Evolutionary conservation across 2,888 invertebrate genomes (phyloP).

Genomic region (Sturmia bella): DNA sequence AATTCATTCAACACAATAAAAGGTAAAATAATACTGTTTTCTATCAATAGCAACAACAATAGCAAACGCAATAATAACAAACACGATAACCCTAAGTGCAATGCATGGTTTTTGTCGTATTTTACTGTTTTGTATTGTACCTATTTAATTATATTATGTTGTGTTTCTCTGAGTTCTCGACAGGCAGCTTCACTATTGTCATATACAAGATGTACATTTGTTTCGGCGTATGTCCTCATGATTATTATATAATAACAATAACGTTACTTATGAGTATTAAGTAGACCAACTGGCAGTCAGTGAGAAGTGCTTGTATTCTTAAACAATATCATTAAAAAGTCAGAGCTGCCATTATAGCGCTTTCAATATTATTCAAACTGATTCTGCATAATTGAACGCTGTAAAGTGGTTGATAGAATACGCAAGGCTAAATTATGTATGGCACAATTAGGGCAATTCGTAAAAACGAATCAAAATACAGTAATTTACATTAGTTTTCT

Average conservation of each 20-base stretch:
- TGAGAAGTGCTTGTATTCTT: background rate
- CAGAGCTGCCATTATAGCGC: no score
- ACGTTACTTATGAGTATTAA: background rate
- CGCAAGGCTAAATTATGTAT: no score
- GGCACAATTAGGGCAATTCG: no score
- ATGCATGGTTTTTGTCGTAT: background rate
- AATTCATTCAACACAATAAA: slow-evolving; percentile 12
- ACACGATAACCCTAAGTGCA: slow-evolving; percentile 29
- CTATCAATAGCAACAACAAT: background rate
- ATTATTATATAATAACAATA: slow-evolving; percentile 46
- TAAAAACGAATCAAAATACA: no score
- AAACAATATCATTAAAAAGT: slow-evolving; percentile 23
- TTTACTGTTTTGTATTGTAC: slow-evolving; percentile 31
- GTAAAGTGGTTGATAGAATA: no score
- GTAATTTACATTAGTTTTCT: no score
- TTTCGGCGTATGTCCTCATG: slow-evolving; percentile 28
- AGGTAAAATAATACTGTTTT: slow-evolving; percentile 48
- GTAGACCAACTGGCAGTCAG: background rate
- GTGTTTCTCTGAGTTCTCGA: slow-evolving; percentile 14
- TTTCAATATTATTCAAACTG: no score
- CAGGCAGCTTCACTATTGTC: slow-evolving; percentile 35
- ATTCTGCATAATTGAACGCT: no score
- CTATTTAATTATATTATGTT: slow-evolving; percentile 29
- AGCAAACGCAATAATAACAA: background rate
- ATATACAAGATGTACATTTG: slow-evolving; percentile 39